phyloP scores from a whole-genome alignment of 2,797 vertebrate genomes.

The Gymnothorax reevesii region DNA sequence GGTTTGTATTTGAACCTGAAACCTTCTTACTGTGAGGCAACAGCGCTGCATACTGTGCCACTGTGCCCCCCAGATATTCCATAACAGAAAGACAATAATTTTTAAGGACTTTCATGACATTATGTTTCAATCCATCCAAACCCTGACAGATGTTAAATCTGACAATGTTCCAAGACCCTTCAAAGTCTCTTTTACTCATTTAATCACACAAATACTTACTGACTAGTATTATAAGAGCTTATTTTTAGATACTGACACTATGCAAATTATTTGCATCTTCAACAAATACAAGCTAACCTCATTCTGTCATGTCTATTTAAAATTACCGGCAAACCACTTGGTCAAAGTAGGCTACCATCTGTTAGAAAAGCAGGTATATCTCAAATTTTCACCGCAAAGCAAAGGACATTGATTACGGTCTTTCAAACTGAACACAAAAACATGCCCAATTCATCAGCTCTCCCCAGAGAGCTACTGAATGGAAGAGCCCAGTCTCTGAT shows the following conservation, averaged over 20 bases:
- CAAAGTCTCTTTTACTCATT: not conserved
- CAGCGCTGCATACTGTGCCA: too few species aligned
- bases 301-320: not conserved
- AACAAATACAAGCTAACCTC: not conserved
- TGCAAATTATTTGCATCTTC: not conserved
- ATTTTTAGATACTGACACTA: not conserved
- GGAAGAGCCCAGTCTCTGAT: not conserved
- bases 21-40: too few species aligned
- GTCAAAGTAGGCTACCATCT: not conserved
- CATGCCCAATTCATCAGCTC: slow-evolving; percentile 2
- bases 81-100: not conserved
- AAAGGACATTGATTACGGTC: not conserved
- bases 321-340: not conserved
- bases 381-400: not conserved
- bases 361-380: not conserved
- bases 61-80: not conserved
- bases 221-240: not conserved
- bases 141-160: not conserved
- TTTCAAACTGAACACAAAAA: slow-evolving; percentile 1
- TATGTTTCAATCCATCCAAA: not conserved
- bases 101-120: not conserved
- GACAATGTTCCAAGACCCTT: not conserved
- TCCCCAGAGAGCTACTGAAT: not conserved
- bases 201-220: not conserved
- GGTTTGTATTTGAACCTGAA: too few species aligned